Base-by-base conservation (phyloP, 1,140 invertebrate species). In the Drosophila busckii region DNA sequence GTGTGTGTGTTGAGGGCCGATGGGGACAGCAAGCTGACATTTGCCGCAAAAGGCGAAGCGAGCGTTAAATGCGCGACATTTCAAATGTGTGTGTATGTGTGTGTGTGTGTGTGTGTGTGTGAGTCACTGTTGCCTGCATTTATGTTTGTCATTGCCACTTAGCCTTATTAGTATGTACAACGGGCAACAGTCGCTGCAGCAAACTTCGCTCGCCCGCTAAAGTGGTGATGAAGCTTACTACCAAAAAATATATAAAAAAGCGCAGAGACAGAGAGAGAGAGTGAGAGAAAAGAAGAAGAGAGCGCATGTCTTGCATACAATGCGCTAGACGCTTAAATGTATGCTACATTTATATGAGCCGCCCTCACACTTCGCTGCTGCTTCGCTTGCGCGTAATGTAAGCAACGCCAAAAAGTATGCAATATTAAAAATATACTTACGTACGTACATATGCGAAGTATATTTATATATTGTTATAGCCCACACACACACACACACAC, bases 151-250 rank as follows among this genome's bases (percentile, higher is more conserved):
- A 80, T 80, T 82, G 76, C 52, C 76, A 82, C 75, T 82, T 82
- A 82, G 75, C 75, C 75, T 82, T 82, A 82, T 82, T 82, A 82
- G 75, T 82, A 82, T 82, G 76, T 82, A 70, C 75, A 54, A 56
- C 61, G 59, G 60, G 70, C 26, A 56, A 38, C 59, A 45, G 46
- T 54, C 50, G 58, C 32, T 13, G 12, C 37, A 44, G 25, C 34
- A 41, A 4, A 40, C 25, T 23, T 9, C 13, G 20, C 26, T 25
- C n/a, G 10, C 35, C 26, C 23, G 23, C 52, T 50, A 61, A 80
- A 82, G 69, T 80, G 68, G 63, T 55, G 63, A 82, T 82, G 75
- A 60, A 65, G 69, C 65, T 82, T 68, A 59, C n/a, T n/a, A n/a
- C 71, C 65, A 73, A 60, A 64, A 68, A 26, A 23, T 16, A 23